Evolutionary conservation across 2,113 vertebrate genomes (phyloP), one percentile per base, ranked within the genome.

Genomic region (Thymallus thymallus): DNA sequence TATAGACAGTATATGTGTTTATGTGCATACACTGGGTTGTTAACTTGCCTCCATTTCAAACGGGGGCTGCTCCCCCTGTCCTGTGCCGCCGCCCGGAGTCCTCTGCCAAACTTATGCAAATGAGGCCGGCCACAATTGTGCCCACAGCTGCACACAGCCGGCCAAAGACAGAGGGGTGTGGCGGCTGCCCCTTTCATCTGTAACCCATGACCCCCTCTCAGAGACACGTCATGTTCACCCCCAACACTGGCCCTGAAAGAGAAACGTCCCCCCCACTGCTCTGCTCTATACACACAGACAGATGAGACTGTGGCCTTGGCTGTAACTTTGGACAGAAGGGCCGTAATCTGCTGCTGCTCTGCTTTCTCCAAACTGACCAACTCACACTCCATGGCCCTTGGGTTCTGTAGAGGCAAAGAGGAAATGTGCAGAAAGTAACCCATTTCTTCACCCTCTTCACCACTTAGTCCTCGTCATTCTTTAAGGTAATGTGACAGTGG

Each of bases 131-230:
- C 76, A 88, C 90, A 92, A 90, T 89, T 75, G 85, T 76, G 84
- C 85, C 87, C 85, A 84, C 89, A 91, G 89, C 88, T 89, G 91
- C 85, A 90, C 76, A 76, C 88, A 87, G 84, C 76, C 86, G 71
- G 88, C 88, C 88, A 89, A 87, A 89, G 84, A 90, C 85, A 81
- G 83, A 41, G 35, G 35, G 35, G 35, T 9, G 35, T 9, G 83
- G 85, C 85, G 84, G 85, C 83, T 77, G 65, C 75, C 76, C 76
- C 90, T 92, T 93, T 93, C 85, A 93, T 91, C 87, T 88, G 26
- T 90, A 90, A 91, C 88, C 92, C 89, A 86, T 92, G 89, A 92
- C 91, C 91, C 89, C 82, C 77, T 85, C 85, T 79, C 85, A 82
- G 82, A 88, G 84, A 88, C 86, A 86, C 88, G 76, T 90, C 89